These are phyloP conservation scores for Apocheima hispidaria DNA, from an alignment of 2,888 invertebrate species.

Conservation along the genomic window DNA sequence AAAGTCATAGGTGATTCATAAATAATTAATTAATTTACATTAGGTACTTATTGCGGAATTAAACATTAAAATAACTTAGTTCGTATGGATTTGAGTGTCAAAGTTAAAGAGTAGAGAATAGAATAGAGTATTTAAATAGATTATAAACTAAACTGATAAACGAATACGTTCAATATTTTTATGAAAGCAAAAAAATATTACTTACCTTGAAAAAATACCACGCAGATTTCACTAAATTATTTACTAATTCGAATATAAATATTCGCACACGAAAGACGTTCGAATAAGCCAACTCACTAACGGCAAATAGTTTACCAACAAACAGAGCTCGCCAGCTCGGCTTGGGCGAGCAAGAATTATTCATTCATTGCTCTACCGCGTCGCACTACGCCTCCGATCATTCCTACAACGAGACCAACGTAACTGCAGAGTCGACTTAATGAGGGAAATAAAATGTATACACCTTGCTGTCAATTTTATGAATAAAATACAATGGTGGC, in stretches of 20 bases:
- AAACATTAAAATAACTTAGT: too few species aligned
- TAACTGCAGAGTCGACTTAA: neutral
- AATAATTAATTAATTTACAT: too few species aligned
- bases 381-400: neutral
- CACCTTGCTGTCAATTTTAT: neutral
- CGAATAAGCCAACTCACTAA: slow-evolving; percentile 55
- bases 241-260: neutral
- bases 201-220: slow-evolving; percentile 33
- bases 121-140: neutral
- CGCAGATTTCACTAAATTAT: neutral
- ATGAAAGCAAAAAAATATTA: neutral
- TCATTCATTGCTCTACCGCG: slow-evolving; percentile 26
- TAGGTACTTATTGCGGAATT: too few species aligned
- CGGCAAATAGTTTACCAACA: slow-evolving; percentile 55
- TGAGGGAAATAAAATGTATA: neutral
- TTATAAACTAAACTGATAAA: neutral
- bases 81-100: too few species aligned
- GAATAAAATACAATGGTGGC: neutral
- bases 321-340: slow-evolving; percentile 3
- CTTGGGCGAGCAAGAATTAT: slow-evolving; percentile 31
- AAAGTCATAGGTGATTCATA: too few species aligned
- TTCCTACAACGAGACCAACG: neutral
- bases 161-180: neutral
- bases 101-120: too few species aligned
- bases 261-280: slow-evolving; percentile 47